phyloP scores from a whole-genome alignment of 2,797 vertebrate genomes.

The Percopsis omiscomaycus region DNA sequence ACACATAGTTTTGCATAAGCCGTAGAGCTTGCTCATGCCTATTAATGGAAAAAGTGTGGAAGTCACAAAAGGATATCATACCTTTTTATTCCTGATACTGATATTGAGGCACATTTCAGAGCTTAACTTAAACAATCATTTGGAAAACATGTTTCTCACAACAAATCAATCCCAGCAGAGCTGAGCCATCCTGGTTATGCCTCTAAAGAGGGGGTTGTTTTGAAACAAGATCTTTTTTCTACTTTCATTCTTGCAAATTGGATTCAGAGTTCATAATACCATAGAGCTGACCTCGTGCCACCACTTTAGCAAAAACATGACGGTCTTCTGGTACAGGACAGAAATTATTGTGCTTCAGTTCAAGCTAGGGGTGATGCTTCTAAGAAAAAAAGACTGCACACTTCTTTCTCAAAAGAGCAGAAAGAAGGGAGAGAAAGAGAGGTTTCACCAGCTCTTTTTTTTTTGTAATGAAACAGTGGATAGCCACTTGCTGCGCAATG shows the following conservation, averaged over 20 bases:
- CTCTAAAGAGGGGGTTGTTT: neutral
- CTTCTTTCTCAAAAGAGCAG: slow-evolving; percentile 29
- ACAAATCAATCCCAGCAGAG: slow-evolving; percentile 10
- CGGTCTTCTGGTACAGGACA: slow-evolving; percentile 26
- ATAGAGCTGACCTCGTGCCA: neutral
- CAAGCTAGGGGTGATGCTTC: slow-evolving; percentile 29
- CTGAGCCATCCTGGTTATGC: slow-evolving; percentile 7
- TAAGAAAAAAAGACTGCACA: slow-evolving; percentile 44
- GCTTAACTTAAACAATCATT: neutral
- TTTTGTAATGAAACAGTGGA: slow-evolving; percentile 56
- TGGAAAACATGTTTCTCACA: neutral
- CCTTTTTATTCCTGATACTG: neutral
- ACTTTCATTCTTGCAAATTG: slow-evolving; percentile 15
- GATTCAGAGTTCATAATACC: slow-evolving; percentile 7
- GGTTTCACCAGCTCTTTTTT: slow-evolving; percentile 29
- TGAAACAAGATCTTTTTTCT: neutral
- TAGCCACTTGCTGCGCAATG: slow-evolving; percentile 53
- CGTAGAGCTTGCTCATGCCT: no score
- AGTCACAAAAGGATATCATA: neutral
- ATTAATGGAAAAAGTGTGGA: neutral
- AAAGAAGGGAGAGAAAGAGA: slow-evolving; percentile 18
- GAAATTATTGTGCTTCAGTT: slow-evolving; percentile 24
- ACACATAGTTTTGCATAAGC: no score
- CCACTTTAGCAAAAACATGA: slow-evolving; percentile 39
- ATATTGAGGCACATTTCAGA: neutral